Percentiles rank a stretch among this genome's conserved stretches.
Conservation (phyloP, 2,888 invertebrate species). For the Tortricodes alternella region DNA sequence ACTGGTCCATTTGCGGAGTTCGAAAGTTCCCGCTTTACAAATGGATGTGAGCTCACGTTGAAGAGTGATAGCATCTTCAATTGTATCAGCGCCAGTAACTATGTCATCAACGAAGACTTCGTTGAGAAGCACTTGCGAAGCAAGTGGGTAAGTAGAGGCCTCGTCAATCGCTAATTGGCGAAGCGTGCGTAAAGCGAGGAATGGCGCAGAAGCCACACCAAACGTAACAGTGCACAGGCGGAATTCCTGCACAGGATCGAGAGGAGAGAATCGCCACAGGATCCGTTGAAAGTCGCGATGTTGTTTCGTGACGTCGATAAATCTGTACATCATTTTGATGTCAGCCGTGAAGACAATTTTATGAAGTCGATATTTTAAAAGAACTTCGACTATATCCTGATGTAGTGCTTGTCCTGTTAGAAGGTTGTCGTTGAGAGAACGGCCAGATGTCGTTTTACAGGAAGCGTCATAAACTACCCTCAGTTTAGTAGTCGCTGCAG, state of each 20-base stretch:
- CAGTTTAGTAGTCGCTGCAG: background rate
- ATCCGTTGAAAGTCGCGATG: background rate
- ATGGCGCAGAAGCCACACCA: constrained; percentile 1
- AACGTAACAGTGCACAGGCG: constrained; percentile 9
- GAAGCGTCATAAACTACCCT: background rate
- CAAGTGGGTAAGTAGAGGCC: background rate
- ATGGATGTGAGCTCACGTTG: background rate
- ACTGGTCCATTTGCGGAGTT: constrained; percentile 3
- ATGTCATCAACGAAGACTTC: background rate
- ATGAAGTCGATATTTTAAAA: background rate
- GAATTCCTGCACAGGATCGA: constrained; percentile 1
- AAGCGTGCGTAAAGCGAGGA: background rate
- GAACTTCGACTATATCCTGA: background rate
- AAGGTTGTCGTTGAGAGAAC: background rate
- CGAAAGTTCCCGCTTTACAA: background rate
- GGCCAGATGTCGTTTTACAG: too few relatives aligned
- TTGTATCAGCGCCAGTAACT: background rate
- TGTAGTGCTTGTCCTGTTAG: background rate
- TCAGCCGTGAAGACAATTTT: background rate
- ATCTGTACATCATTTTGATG: background rate
- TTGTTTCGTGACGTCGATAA: background rate
- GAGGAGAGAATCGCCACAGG: constrained; percentile 8
- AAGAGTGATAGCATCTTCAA: background rate
- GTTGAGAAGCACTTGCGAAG: background rate
- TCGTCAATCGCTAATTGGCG: background rate